Evolutionary conservation across 2,113 vertebrate species (phyloP), one percentile per base, ranked within the genome.

Genomic region (Emydocephalus ijimae): DNA sequence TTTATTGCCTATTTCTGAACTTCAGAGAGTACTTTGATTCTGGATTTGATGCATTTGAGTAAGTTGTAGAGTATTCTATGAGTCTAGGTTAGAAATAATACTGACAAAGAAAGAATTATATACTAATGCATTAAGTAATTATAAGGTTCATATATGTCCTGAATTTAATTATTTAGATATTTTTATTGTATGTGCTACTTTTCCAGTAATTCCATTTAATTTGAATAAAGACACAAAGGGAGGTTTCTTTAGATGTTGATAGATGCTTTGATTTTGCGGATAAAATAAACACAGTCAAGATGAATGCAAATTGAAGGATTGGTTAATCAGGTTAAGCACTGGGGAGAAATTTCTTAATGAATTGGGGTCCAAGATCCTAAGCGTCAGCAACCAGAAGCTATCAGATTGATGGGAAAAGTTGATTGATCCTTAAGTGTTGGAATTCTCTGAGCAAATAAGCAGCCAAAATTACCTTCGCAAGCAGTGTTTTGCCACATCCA

Each of bases 401-500:
- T 81, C 34, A 81, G 18, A 81, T 43, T 43, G 74, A 34, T 81
- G 74, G 74, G 74, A 43, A 39, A 21, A 81, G 74, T 81, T 39
- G 39, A 39, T 39, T 39, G 74, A 81, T 20, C 34, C 18, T 81
- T 81, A 43, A 81, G 3, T 43, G 34, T 81, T 21, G 18, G 74
- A 43, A 43, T 81, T 21, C 74, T 43, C 34, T 43, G 34, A 90
- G 24, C 26, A 90, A 50, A 57, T 2, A 50, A 61, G 43, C 45
- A 23, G 45, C 24, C 26, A 90, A 69, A 64, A 39, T 94, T 97
- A 99, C 99, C 98, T 99, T 99, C 14, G 99, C 99, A 50, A 99
- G 95, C 2, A 99, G 97, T 0, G 99, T 99, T 95, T 99, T 99
- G 50, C 99, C 99, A 96, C 99, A 99, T 4, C 99, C 99, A 50